Conservation (phyloP, 2,113 vertebrate species). For the Scalopus aquaticus region DNA sequence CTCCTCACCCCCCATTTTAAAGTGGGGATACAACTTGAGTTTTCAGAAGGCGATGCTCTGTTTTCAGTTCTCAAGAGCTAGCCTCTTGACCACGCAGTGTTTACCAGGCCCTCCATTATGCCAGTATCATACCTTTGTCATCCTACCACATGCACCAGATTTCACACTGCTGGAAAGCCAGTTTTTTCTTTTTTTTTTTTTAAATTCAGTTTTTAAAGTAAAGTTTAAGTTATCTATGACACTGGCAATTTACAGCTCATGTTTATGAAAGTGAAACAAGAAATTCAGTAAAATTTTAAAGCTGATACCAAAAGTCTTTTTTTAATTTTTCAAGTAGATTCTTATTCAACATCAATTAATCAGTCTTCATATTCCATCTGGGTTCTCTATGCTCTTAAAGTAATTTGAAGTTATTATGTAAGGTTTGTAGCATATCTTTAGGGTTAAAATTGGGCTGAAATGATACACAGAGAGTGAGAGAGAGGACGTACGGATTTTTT, state of each 20-base stretch:
- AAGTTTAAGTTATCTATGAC: too few species aligned
- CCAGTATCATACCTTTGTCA: neutral
- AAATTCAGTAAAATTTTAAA: neutral
- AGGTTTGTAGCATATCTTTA: neutral
- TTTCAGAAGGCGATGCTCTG: neutral
- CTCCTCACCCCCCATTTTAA: neutral
- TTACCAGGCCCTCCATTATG: neutral
- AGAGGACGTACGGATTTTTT: neutral
- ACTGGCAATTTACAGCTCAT: neutral
- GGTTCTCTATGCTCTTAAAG: neutral
- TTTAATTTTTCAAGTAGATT: neutral
- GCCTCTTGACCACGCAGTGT: neutral
- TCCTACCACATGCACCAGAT: neutral
- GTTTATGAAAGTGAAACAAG: neutral
- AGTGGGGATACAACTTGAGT: too few species aligned
- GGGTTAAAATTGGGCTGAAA: neutral
- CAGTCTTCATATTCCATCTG: neutral
- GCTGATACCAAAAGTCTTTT: neutral
- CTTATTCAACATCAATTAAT: neutral
- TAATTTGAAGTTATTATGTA: constrained; percentile 28
- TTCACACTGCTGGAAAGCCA: neutral
- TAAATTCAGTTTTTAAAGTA: too few species aligned
- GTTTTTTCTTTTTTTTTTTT: too few species aligned
- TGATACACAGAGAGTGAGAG: neutral
- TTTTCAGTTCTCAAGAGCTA: neutral